Evolutionary conservation across 2,888 invertebrate genomes (phyloP), one percentile per base, ranked within the genome.

Genomic region (Apotomis turbidana): DNA sequence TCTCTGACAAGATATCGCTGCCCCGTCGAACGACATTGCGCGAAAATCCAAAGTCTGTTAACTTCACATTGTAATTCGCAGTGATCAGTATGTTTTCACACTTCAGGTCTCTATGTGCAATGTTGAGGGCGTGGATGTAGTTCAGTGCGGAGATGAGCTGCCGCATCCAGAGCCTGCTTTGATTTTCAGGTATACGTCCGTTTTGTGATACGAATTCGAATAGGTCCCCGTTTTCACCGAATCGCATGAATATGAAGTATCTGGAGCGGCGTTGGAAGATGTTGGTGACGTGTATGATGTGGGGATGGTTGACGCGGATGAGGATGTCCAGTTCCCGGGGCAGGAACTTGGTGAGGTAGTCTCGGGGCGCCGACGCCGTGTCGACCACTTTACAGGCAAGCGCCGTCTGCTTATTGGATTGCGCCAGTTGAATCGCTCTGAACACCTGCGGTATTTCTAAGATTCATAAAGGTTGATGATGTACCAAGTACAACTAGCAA

Each of bases 11-110:
- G 8, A 95, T 85, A 13, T 93, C 91, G 84, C 52, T 88, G 55
- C 87, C 82, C 41, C 84, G 81, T 12, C 83, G 79, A 15, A 93
- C 89, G 73, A 93, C 89, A 73, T 82, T 85, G 27, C 94, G 94
- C 0, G 97, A 95, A 84, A 97, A 97, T 15, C 97, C 97, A 82
- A 97, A 97, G 90, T 97, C 97, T 0, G 97, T 96, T 68, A 96
- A 86, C 87, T 97, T 97, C 15, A 97, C 94, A 80, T 97, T 97
- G 84, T 95, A 96, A 83, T 96, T 96, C 44, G 93, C 89, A 0
- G 96, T 96, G 38, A 97, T 94, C 61, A 96, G 87, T 62, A 97
- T 93, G 81, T 97, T 97, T 88, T 97, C 97, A 84, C 97, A 97
- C 88, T 97, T 97, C 79, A 97, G 89, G 87, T 97, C 97, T 76